Percentiles rank a stretch among this genome's conserved stretches.
phyloP scores from a whole-genome alignment of 2,888 invertebrate genomes.

The Blomia tropicalis region DNA sequence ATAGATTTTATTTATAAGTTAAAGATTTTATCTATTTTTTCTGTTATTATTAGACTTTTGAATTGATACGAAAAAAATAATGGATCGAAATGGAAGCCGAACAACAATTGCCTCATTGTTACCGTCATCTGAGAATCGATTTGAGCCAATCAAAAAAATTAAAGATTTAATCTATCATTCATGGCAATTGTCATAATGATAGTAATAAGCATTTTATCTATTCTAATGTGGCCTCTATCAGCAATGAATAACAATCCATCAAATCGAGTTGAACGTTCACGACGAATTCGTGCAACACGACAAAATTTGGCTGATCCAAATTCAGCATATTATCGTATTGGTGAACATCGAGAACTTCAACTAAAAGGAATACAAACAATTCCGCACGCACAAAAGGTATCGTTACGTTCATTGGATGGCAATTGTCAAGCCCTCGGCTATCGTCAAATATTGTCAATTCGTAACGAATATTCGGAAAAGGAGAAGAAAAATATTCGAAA shows the following conservation, averaged over 20 bases:
- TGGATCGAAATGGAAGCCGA: background rate
- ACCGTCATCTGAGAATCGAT: conserved; percentile 44
- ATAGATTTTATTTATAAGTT: background rate
- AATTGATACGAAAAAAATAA: background rate
- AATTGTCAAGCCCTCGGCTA: conserved; percentile 59
- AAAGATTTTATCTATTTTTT: background rate
- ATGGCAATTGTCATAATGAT: background rate
- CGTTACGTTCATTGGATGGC: conserved; percentile 51
- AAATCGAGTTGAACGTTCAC: conserved; percentile 38
- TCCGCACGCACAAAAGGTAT: conserved; percentile 56
- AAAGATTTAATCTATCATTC: no score
- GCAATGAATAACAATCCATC: conserved; percentile 70
- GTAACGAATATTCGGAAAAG: background rate
- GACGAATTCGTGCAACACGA: conserved; percentile 12
- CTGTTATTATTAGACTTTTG: background rate
- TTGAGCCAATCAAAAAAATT: conserved; percentile 44
- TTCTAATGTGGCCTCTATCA: conserved; percentile 77
- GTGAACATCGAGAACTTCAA: conserved; percentile 10
- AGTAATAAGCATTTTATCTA: conserved; percentile 32
- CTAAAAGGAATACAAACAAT: conserved; percentile 32
- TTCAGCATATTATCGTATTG: conserved; percentile 25
- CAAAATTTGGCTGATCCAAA: conserved; percentile 24
- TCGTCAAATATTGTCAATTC: background rate
- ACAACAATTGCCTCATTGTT: background rate
- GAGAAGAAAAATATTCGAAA: conserved; percentile 61